These are phyloP conservation scores for Silurus glanis DNA, from an alignment of 2,113 vertebrate genomes.

Conservation along the genomic window DNA sequence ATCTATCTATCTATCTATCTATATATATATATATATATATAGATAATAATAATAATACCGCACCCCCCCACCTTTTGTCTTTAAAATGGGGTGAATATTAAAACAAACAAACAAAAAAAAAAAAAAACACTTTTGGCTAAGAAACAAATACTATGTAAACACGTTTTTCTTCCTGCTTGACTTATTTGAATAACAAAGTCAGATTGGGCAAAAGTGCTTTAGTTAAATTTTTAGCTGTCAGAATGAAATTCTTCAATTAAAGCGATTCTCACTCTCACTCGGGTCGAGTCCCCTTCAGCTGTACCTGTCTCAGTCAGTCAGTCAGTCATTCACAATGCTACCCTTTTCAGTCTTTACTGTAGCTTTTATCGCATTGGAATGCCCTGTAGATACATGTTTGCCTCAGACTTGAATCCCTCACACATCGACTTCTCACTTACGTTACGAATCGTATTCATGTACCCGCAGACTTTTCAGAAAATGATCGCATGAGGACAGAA, in stretches of 20 bases:
- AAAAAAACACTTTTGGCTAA: not conserved
- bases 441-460: not conserved
- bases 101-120: too few relatives aligned
- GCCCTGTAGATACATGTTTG: not conserved
- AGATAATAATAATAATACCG: not conserved
- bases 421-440: conserved; percentile 1
- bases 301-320: not conserved
- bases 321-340: not conserved
- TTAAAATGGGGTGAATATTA: not conserved
- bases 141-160: conserved; percentile 2
- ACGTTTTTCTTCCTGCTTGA: not conserved
- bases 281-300: not conserved
- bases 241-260: not conserved
- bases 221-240: not conserved
- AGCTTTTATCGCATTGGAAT: not conserved
- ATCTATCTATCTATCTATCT: too few relatives aligned
- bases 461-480: conserved; percentile 12
- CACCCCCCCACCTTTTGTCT: not conserved
- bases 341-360: not conserved
- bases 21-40: too few relatives aligned
- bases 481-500: conserved; percentile 8
- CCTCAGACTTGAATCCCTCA: not conserved
- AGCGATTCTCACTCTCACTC: not conserved
- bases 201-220: not conserved
- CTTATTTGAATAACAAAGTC: conserved; percentile 34